Conservation (phyloP, 2,113 vertebrate species). For the Axis porcinus region DNA sequence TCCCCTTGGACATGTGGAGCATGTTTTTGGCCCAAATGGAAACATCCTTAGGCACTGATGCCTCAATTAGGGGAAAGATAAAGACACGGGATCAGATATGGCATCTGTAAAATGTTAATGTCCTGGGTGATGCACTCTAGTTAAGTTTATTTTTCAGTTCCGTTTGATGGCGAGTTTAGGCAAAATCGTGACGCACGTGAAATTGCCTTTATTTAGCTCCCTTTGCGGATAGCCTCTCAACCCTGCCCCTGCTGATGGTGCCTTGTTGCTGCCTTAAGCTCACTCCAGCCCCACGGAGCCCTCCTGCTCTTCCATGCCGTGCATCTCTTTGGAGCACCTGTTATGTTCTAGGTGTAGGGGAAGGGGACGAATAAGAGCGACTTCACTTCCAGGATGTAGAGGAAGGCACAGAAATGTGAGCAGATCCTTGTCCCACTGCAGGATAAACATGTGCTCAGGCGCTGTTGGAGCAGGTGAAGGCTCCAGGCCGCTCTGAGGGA, state of each 20-base stretch:
- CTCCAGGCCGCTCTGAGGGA: neutral
- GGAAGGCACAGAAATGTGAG: neutral
- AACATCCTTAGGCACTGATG: slow-evolving; percentile 58
- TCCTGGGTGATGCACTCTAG: neutral
- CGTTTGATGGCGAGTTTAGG: neutral
- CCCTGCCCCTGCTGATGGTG: too few relatives aligned
- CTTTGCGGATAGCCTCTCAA: neutral
- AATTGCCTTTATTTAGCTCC: neutral
- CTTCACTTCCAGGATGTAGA: neutral
- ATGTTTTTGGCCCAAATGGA: slow-evolving; percentile 46
- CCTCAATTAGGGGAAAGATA: slow-evolving; percentile 57
- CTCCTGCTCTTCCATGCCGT: neutral
- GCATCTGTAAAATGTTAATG: slow-evolving; percentile 38
- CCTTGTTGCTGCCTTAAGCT: neutral
- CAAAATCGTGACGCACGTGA: neutral
- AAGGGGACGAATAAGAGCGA: neutral
- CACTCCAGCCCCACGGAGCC: neutral
- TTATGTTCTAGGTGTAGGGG: neutral
- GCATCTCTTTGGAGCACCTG: neutral
- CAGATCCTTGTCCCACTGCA: neutral
- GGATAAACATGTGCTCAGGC: neutral
- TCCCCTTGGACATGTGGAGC: slow-evolving; percentile 67
- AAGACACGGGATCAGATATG: slow-evolving; percentile 48
- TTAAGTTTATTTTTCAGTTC: neutral
- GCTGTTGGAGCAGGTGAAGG: neutral